Base-by-base conservation (phyloP, 2,888 invertebrate species). In the Sarcophaga carnaria region DNA sequence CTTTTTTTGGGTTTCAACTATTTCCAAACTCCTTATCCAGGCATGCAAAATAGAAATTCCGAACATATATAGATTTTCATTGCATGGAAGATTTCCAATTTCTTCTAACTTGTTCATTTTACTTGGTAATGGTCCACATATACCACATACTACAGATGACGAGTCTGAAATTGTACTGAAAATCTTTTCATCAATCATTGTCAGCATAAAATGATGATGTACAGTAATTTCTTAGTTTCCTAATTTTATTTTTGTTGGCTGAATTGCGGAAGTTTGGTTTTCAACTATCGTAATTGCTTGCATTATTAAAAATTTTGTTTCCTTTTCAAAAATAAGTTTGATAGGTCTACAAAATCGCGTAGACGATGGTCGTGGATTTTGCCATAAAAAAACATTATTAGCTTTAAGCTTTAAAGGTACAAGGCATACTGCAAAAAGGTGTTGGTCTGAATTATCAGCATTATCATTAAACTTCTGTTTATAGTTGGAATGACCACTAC, bases 351-450 rank as follows among this genome's bases (percentile, higher is more conserved):
- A 27, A 27, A 27, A 27, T n/a, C 79, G 71, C 14, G 71, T 69
- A 63, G 79, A 79, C n/a, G 79, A 70, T 27, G 71, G 71, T n/a
- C 22, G 62, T 20, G 70, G 49, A 64, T 64, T 80, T 49, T 80
- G 54, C 74, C 80, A 80, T 27, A 80, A 20, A 54, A 74, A 54
- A 22, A 62, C 25, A 62, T 62, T n/a, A 62, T 66, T 74, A n/a
- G 67, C 25, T 74, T 74, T 72, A 49, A 80, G 45, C 59, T 74
- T n/a, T 45, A 67, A 67, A n/a, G 74, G 80, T 20, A 60, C 74
- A 80, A 27, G 25, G 64, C 71, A 63, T 17, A 74, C 59, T 25
- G 67, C 49, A 66, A 74, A 74, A 22, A 80, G 27, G 62, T 74
- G 60, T 45, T 80, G 66, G n/a, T 80, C 80, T 6, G 62, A 62